Base-by-base conservation (phyloP, 1,140 invertebrate species). In the Teleopsis dalmanni region DNA sequence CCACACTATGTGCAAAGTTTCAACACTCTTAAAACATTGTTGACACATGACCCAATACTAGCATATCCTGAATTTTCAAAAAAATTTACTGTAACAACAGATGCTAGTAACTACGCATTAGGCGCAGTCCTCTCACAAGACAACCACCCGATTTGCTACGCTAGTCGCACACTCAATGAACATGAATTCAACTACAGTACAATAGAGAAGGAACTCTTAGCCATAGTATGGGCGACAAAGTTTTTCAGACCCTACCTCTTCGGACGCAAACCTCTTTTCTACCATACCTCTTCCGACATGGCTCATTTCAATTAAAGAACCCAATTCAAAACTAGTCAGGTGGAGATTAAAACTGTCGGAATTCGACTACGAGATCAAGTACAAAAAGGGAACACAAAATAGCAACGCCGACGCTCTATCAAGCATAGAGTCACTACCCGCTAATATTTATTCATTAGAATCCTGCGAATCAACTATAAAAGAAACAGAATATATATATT, bases 191-290 rank as follows among this genome's bases (percentile, higher is more conserved):
- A 70, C 52, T 29, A 47, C 48, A 23, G 54, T 62, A 13, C 60
- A 75, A 74, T 74, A 16, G 72, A 77, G 50, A 75, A 73, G 42
- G 73, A 77, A 54, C 51, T 62, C 10, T 57, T 73, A 3, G 70
- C 63, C 9, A 67, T 75, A n/a, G n/a, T n/a, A n/a, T n/a, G n/a
- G n/a, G n/a, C n/a, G n/a, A n/a, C n/a, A n/a, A n/a, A n/a, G n/a
- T n/a, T n/a, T n/a, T n/a, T n/a, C n/a, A n/a, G n/a, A n/a, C n/a
- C n/a, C n/a, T n/a, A n/a, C n/a, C n/a, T n/a, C n/a, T n/a, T n/a
- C n/a, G n/a, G n/a, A n/a, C n/a, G 19, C 58, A 57, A 59, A 48
- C 69, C 64, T 53, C 48, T 19, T 21, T 23, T 42, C 10, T 42
- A 21, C 7, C 10, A 42, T 42, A 19, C 16, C 18, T 19, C 40